These are phyloP conservation scores for Brachyistius frenatus DNA, from an alignment of 2,113 vertebrate genomes.

Conservation along the genomic window DNA sequence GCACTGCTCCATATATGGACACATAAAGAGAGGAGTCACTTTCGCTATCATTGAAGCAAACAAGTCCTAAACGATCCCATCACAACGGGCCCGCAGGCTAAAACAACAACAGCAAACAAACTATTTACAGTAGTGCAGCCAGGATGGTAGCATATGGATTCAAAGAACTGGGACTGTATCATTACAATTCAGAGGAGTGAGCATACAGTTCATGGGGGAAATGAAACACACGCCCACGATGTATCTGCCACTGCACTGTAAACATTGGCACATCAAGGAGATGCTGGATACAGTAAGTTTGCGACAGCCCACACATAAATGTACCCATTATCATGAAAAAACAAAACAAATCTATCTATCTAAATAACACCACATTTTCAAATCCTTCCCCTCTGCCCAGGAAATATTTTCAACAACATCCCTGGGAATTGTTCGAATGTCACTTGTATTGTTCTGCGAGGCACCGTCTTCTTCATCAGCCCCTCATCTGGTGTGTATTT, in stretches of 20 bases:
- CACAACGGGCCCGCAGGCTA: slow-evolving; percentile 42
- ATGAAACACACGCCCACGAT: slow-evolving; percentile 37
- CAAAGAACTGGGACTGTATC: slow-evolving; percentile 12
- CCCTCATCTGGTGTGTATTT: slow-evolving; percentile 41
- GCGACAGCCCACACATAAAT: slow-evolving; percentile 29
- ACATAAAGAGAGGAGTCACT: slow-evolving; percentile 57
- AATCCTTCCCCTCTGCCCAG: slow-evolving; percentile 20
- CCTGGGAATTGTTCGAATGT: slow-evolving; percentile 40
- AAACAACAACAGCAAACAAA: slow-evolving; percentile 53
- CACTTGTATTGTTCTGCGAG: slow-evolving; percentile 14
- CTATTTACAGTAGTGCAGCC: slow-evolving; percentile 17
- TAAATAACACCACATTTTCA: slow-evolving; percentile 25
- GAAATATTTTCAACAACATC: slow-evolving; percentile 38
- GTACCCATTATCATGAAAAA: slow-evolving; percentile 29
- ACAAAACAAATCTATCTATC: background rate
- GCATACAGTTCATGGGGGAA: slow-evolving; percentile 42
- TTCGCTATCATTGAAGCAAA: slow-evolving; percentile 40
- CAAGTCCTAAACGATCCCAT: slow-evolving; percentile 55
- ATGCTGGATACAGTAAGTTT: slow-evolving; percentile 18
- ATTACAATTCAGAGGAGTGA: slow-evolving; percentile 34
- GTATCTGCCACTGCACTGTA: slow-evolving; percentile 38
- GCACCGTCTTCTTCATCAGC: slow-evolving; percentile 29
- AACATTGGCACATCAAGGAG: slow-evolving; percentile 35
- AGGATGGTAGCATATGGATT: slow-evolving; percentile 36
- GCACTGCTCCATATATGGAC: slow-evolving; percentile 38